Percentiles rank a stretch among this genome's conserved stretches.
Evolutionary conservation across 2,888 invertebrate species (phyloP).

Genomic region (Allophyes oxyacanthae): DNA sequence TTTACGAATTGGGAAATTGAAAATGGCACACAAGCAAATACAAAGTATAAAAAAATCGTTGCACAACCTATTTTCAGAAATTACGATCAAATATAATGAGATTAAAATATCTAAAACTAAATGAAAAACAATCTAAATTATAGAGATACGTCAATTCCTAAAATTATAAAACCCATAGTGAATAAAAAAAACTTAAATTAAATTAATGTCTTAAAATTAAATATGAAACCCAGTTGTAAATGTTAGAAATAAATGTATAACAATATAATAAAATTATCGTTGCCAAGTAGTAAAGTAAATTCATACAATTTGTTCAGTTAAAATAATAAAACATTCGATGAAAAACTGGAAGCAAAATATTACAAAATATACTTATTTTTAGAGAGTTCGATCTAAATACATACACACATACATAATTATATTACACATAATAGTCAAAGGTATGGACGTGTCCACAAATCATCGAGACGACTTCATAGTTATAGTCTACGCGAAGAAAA

Average conservation of each 20-base stretch:
- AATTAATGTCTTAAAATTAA: slow-evolving; percentile 45
- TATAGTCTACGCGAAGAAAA: slow-evolving; percentile 65
- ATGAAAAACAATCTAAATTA: slow-evolving; percentile 42
- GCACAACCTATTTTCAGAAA: slow-evolving; percentile 74
- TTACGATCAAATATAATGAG: slow-evolving; percentile 49
- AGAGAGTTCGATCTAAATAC: slow-evolving; percentile 66
- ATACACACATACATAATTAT: slow-evolving; percentile 66
- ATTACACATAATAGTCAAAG: slow-evolving; percentile 69
- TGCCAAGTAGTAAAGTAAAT: slow-evolving; percentile 10
- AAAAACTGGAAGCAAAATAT: slow-evolving; percentile 47
- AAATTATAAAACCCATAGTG: slow-evolving; percentile 49
- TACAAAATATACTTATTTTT: slow-evolving; percentile 55
- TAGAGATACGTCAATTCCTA: slow-evolving; percentile 57
- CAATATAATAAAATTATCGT: slow-evolving; percentile 29
- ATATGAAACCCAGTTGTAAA: slow-evolving; percentile 32
- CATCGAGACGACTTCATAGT: slow-evolving; percentile 56
- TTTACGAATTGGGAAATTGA: slow-evolving; percentile 32
- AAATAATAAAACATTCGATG: slow-evolving; percentile 49
- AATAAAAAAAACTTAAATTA: slow-evolving; percentile 48
- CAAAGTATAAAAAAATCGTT: slow-evolving; percentile 63
- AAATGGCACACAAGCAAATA: slow-evolving; percentile 57
- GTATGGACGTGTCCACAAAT: slow-evolving; percentile 80
- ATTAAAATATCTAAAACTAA: slow-evolving; percentile 56
- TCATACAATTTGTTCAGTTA: slow-evolving; percentile 34
- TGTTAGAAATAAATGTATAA: slow-evolving; percentile 8